Evolutionary conservation across 2,888 invertebrate species (phyloP), one percentile per base, ranked within the genome.

Genomic region (Andrena bicolor): DNA sequence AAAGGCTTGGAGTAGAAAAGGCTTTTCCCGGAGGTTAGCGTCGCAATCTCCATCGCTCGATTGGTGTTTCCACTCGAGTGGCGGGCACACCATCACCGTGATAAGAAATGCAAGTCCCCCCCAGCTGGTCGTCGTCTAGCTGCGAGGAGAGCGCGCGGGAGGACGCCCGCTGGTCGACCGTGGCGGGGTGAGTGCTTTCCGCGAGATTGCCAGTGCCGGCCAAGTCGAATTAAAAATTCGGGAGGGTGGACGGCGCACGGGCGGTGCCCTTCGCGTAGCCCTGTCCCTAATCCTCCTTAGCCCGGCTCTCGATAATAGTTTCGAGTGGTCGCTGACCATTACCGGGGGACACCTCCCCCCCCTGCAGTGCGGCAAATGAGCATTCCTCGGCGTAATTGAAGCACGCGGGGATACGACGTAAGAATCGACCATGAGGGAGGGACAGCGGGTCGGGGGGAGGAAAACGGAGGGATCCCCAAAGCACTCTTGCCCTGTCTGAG

Each of bases 301-400:
- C 41, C 16, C 53, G 32, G 76, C 28, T 88, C 89, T 88, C 90
- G 90, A 92, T 92, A 91, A 92, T 91, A 91, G 91, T 91, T 91
- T 91, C 85, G 89, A 92, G 92, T 91, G 91, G 86, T 89, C 85
- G 89, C 86, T 91, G 92, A 90, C 91, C 91, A 90, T 92, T 91
- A 91, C 83, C 82, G 87, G 88, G 41, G 41, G 41, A 41, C 41
- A 16, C 13, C 41, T 1, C 1, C 35, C 35, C 87, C 89, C 90
- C 91, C 91, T 82, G 90, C 81, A 85, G 90, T 80, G 89, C 89
- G 83, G 87, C 90, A 92, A 92, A 92, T 92, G 92, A 92, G 92
- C 92, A 92, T 92, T 92, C 92, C 92, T 90, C 82, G 88, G 89
- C 87, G 92, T 92, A 92, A 92, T 92, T 92, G 92, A 91, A 92